Base-by-base conservation (phyloP, 2,113 vertebrate genomes). In the Cygnus atratus region DNA sequence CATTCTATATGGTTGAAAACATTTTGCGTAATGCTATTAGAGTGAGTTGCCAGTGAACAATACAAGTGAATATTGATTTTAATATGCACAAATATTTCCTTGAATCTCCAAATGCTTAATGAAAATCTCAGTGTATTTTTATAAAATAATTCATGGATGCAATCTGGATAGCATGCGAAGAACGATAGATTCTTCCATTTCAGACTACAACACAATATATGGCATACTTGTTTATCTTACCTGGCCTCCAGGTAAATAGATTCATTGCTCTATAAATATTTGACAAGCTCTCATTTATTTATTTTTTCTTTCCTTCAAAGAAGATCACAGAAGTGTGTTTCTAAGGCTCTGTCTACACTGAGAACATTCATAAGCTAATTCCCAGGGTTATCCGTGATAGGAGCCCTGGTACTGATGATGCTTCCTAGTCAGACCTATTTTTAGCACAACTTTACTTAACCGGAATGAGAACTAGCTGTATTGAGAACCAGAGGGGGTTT, bases 1-100 rank as follows among this genome's bases (percentile, higher is more conserved):
- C 75, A 91, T 84, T 96, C 93, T 79, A 54, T 66, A 28, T 17
- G 26, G 62, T 76, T 90, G 78, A 65, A 92, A 93, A 82, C 58
- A 71, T 85, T 93, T 84, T 82, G 75, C 50, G 21, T 85, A 73
- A 96, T 83, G 88, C 55, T 88, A 20, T 88, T 93, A 59, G 52
- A 80, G 21, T 63, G 75, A 88, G 59, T 95, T 96, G n/a, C 55
- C 62, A 57, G 55, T 80, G 92, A 97, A 94, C 61, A 93, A 44
- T 89, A 62, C 25, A 66, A 92, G 57, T 88, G 90, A 89, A 90
- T 88, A 95, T 77, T 80, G 92, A 87, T 94, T 95, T 95, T 85
- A 93, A 76, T 63, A 74, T 4, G 55, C 54, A 57, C 14, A 91
- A 80, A 93, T 67, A 68, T 90, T 86, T 90, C 48, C 22, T 93